Evolutionary conservation across 1,140 invertebrate species (phyloP).

Genomic region (Caerostris extrusa): DNA sequence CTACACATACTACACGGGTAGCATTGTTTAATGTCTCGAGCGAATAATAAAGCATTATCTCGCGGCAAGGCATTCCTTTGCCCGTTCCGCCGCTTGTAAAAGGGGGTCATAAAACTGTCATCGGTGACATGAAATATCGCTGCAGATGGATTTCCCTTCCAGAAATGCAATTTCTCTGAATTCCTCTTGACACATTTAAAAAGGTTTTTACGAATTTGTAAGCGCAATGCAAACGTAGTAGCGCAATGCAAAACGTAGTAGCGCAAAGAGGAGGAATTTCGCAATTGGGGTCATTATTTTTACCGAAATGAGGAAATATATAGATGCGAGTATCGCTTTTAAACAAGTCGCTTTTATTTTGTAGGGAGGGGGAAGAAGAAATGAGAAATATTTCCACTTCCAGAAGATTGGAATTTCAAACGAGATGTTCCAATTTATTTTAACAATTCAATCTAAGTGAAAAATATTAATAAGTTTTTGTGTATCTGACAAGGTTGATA

Average conservation of each 20-base stretch:
- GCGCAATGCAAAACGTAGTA: neutral
- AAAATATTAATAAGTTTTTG: too few species aligned
- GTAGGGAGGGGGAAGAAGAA: neutral
- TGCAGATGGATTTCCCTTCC: neutral
- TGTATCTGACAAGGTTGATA: too few species aligned
- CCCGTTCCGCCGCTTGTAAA: neutral
- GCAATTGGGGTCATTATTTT: neutral
- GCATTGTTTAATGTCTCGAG: neutral
- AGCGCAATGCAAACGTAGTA: neutral
- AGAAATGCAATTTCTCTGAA: neutral
- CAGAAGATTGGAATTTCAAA: neutral
- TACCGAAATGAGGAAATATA: neutral
- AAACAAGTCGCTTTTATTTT: neutral
- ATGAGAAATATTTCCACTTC: neutral
- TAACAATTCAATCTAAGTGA: neutral
- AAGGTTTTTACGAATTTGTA: neutral
- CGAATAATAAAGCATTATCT: neutral
- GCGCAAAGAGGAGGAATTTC: neutral
- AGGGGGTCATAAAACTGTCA: conserved; percentile 16
- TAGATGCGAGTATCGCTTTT: neutral
- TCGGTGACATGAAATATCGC: neutral
- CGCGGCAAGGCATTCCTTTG: neutral
- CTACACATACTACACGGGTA: neutral
- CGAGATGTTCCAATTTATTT: neutral
- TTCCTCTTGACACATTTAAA: neutral